phyloP scores from a whole-genome alignment of 2,888 invertebrate genomes.

The Stegana nigrithorax region DNA sequence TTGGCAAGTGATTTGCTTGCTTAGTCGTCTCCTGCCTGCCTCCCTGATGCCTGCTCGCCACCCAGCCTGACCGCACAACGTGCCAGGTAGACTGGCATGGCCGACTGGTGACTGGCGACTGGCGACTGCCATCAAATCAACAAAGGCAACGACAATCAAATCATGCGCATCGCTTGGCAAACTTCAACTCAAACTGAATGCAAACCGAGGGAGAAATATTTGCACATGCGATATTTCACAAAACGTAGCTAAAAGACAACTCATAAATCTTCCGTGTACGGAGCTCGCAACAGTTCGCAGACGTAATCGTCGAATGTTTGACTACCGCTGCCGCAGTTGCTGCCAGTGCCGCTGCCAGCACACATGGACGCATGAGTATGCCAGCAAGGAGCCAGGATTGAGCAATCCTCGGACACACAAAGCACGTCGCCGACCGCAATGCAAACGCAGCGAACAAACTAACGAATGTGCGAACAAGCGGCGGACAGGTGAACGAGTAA shows the following conservation, averaged over 20 bases:
- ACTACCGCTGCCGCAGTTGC: no score
- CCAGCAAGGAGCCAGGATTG: constrained; percentile 37
- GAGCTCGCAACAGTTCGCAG: constrained; percentile 10
- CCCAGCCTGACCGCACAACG: no score
- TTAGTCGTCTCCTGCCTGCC: no score
- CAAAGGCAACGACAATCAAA: constrained; percentile 20
- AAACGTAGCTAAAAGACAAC: constrained; percentile 33
- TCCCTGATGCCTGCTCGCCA: no score
- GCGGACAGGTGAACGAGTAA: background rate
- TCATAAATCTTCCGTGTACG: constrained; percentile 58
- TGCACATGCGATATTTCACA: constrained; percentile 31
- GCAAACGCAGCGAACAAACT: constrained; percentile 14
- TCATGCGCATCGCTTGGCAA: constrained; percentile 47
- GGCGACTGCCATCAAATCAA: constrained; percentile 17
- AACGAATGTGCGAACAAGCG: background rate
- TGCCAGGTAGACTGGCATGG: no score
- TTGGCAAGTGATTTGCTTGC: no score
- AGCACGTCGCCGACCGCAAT: constrained; percentile 43
- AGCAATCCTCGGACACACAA: constrained; percentile 50
- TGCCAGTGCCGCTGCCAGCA: constrained; percentile 27
- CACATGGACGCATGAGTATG: constrained; percentile 13
- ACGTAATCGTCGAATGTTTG: constrained; percentile 21
- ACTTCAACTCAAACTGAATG: constrained; percentile 4
- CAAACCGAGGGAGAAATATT: constrained; percentile 54
- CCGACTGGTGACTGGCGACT: no score